Conservation (phyloP, 2,888 invertebrate genomes). For the Hypomecis atomaria region DNA sequence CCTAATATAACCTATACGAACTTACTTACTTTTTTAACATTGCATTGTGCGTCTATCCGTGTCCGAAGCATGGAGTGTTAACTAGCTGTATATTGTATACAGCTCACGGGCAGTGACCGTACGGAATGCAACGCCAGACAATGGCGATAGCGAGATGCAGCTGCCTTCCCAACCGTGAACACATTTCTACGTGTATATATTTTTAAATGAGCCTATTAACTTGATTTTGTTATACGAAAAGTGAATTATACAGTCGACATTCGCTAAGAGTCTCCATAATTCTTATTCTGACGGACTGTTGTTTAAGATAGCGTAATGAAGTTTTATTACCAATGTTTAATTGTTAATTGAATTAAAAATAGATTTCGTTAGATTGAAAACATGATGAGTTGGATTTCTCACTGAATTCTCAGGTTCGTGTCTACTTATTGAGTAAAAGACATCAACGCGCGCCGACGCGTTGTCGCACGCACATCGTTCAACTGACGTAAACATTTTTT, state of each 20-base stretch:
- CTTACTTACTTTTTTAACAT: too few relatives aligned
- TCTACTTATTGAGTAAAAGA: too few relatives aligned
- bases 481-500: too few relatives aligned
- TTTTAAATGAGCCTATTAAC: slow-evolving; percentile 32
- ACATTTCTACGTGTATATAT: slow-evolving; percentile 46
- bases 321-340: background rate
- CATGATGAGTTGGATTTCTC: too few relatives aligned
- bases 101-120: slow-evolving; percentile 47
- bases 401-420: too few relatives aligned
- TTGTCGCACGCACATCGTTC: too few relatives aligned
- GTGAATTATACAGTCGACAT: slow-evolving; percentile 9
- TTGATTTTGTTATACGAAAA: slow-evolving; percentile 22
- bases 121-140: slow-evolving; percentile 49
- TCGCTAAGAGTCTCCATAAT: background rate
- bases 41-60: background rate
- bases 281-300: too few relatives aligned
- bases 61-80: background rate
- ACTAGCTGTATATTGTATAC: slow-evolving; percentile 3
- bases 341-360: background rate
- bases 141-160: slow-evolving; percentile 48
- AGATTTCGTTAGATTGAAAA: too few relatives aligned
- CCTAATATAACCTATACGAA: too few relatives aligned
- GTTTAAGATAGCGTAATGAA: background rate
- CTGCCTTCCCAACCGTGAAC: slow-evolving; percentile 50
- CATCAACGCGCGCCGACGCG: too few relatives aligned